phyloP scores from a whole-genome alignment of 1,140 invertebrate genomes.

The Penaeus chinensis region DNA sequence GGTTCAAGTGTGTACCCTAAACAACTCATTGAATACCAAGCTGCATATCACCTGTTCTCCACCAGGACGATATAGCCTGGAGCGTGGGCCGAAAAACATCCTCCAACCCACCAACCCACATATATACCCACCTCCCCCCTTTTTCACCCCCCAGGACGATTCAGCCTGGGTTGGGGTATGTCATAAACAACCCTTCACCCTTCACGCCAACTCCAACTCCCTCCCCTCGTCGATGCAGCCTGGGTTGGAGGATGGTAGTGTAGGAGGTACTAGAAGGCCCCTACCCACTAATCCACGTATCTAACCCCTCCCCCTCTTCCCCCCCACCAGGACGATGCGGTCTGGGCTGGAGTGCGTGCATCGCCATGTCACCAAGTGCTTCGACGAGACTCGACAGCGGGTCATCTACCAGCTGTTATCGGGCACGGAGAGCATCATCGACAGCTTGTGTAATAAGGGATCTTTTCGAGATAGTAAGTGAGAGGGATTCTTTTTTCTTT shows the following conservation, averaged over 20 bases:
- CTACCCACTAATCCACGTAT: not conserved
- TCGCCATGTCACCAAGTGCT: slow-evolving; percentile 53
- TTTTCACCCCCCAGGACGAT: no score
- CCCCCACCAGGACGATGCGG: slow-evolving; percentile 51
- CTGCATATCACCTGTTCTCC: no score
- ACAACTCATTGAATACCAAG: no score
- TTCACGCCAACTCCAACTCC: no score
- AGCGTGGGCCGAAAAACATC: no score
- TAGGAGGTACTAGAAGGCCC: not conserved
- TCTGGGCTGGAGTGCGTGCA: slow-evolving; percentile 57
- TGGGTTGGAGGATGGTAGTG: slow-evolving; percentile 24
- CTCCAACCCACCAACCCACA: no score
- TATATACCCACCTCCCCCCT: no score
- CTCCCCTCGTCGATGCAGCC: slow-evolving; percentile 37
- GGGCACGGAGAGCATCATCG: slow-evolving; percentile 58
- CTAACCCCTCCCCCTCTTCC: not conserved
- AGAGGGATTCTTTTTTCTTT: not conserved
- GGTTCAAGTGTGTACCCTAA: slow-evolving; percentile 43
- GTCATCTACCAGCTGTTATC: slow-evolving; percentile 59
- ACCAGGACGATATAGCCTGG: no score
- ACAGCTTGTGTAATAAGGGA: slow-evolving; percentile 52
- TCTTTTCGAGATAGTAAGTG: slow-evolving; percentile 57
- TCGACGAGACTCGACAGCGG: slow-evolving; percentile 40
- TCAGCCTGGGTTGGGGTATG: no score
- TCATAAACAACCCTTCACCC: no score